Evolutionary conservation across 1,140 invertebrate genomes (phyloP), one percentile per base, ranked within the genome.

Genomic region (Holcopasites calliopsidis): DNA sequence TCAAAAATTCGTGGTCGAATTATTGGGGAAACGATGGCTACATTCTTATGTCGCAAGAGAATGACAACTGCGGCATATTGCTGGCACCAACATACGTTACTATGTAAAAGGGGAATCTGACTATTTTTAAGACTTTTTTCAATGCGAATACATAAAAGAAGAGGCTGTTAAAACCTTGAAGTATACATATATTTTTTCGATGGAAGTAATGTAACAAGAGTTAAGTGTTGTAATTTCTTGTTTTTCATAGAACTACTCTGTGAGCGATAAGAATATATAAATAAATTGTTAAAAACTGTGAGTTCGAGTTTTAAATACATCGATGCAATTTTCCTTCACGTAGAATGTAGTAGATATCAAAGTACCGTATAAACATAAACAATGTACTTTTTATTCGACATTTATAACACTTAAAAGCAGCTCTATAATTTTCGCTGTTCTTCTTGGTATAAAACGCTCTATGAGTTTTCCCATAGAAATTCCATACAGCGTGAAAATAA

Each of bases 21-120:
- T 95, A 98, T 85, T 99, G 97, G 97, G 98, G 97, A 21, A 98
- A 98, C 87, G 97, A 98, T 90, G 96, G 96, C 2, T 99, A 98
- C 85, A 94, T 98, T 33, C 93, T 98, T 1, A 98, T 99, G 95
- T 94, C 96, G 2, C 94, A 95, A 38, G 94, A 95, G 76, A 93
- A 98, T 81, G 98, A 99, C 90, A 98, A 98, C 88, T 98, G 97
- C 86, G 98, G 98, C 16, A 97, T 98, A 3, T 94, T 96, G 85
- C 96, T 96, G 38, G 92, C 94, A 38, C 95, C 97, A 18, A 98
- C 97, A 35, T 98, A 97, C 90, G 97, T 97, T 40, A 93, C 93
- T 70, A 94, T 95, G 79, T 84, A 70, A 82, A n/a, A 73, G 5
- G 11, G 28, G 55, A 23, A 23, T 50, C 8, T 73, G 3, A 55